Conservation (phyloP, 92 coral and sea anemone species). For the Porites cylindrica region DNA sequence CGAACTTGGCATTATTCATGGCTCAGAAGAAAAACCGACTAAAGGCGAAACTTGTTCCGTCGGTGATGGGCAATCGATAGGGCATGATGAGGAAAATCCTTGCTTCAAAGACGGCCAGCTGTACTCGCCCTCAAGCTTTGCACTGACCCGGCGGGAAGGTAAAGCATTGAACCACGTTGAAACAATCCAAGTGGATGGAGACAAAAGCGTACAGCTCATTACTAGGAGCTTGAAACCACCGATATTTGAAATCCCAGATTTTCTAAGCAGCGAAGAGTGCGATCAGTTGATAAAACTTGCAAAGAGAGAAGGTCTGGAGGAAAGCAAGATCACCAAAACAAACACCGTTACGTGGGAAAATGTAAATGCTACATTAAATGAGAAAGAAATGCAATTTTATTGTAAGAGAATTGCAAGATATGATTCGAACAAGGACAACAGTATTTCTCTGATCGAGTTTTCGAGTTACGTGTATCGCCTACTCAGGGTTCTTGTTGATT, state of each 20-base stretch:
- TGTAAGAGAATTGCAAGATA: constrained; percentile 19
- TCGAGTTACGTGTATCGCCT: constrained; percentile 29
- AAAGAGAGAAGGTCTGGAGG: constrained; percentile 72
- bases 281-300: constrained; percentile 75
- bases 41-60: constrained; percentile 35
- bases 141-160: constrained; percentile 30
- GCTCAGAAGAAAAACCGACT: constrained; percentile 1
- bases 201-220: constrained; percentile 32
- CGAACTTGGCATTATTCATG: background rate
- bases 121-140: background rate
- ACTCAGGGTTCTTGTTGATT: constrained; percentile 20
- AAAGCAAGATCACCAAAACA: constrained; percentile 63
- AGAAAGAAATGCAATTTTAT: background rate
- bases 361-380: constrained; percentile 16
- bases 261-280: constrained; percentile 75
- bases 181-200: constrained; percentile 13
- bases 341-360: constrained; percentile 17
- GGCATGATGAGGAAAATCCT: background rate
- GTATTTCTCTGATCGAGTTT: constrained; percentile 41
- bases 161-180: constrained; percentile 38
- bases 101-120: constrained; percentile 23
- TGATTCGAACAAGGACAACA: constrained; percentile 32
- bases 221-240: constrained; percentile 83
- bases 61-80: background rate
- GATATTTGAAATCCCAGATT: constrained; percentile 75